Conservation (phyloP, 1,140 invertebrate species). For the Trichonephila clavata region DNA sequence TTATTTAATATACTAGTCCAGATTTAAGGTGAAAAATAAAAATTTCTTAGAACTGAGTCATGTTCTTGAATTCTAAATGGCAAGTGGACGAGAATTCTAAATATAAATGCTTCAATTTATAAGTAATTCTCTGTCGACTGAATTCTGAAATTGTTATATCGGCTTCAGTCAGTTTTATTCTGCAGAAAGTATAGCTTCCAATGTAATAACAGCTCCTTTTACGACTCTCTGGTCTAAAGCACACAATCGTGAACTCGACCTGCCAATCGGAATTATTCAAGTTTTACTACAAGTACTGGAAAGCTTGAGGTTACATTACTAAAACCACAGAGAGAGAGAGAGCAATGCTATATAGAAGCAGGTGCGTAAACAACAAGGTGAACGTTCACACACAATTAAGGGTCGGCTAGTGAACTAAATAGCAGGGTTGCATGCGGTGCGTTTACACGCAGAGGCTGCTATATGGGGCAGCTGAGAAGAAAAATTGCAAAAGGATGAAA, state of each 20-base stretch:
- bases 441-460: background rate
- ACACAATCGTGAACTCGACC: conserved; percentile 10
- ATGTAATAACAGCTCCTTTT: too few relatives aligned
- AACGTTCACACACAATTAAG: conserved; percentile 33
- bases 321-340: background rate
- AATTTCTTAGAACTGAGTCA: too few relatives aligned
- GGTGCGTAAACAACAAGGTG: conserved; percentile 23
- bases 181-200: too few relatives aligned
- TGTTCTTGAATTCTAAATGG: too few relatives aligned
- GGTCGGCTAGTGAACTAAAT: conserved; percentile 5
- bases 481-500: background rate
- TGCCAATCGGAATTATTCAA: background rate
- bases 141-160: too few relatives aligned
- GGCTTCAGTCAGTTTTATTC: too few relatives aligned
- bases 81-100: too few relatives aligned
- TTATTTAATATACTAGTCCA: too few relatives aligned
- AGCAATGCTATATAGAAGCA: background rate
- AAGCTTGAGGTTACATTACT: conserved; percentile 12
- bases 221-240: background rate
- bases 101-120: too few relatives aligned
- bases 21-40: too few relatives aligned
- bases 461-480: background rate
- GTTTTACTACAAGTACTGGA: background rate
- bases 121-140: too few relatives aligned
- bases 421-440: background rate